These are phyloP conservation scores for Leptinotarsa juncta DNA, from an alignment of 2,888 invertebrate genomes.

Conservation along the genomic window DNA sequence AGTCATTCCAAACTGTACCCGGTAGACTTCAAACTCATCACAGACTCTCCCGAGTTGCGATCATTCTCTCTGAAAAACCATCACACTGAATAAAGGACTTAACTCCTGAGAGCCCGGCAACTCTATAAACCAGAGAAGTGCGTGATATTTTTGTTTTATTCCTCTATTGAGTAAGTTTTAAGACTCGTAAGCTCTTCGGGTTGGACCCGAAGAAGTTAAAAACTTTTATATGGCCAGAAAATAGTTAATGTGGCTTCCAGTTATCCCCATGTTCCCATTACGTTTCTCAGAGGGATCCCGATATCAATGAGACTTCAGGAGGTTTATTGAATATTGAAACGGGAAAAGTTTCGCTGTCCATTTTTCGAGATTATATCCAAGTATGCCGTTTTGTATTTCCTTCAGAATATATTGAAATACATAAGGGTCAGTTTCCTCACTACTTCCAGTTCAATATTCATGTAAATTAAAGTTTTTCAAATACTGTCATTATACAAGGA, in stretches of 20 bases:
- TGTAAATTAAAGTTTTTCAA: no score
- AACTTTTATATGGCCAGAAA: slow-evolving; percentile 14
- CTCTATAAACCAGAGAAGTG: not conserved
- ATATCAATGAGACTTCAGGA: slow-evolving; percentile 9
- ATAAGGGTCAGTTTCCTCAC: no score
- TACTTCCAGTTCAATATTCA: no score
- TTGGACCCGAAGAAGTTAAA: slow-evolving; percentile 9
- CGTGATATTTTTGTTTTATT: slow-evolving; percentile 18
- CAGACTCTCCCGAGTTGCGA: not conserved
- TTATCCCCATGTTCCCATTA: not conserved
- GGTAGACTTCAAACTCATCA: not conserved
- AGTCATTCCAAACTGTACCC: not conserved
- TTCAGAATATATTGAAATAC: not conserved
- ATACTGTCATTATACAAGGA: no score
- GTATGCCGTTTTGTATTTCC: not conserved
- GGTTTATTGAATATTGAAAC: slow-evolving; percentile 4
- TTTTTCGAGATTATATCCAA: not conserved
- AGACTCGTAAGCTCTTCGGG: slow-evolving; percentile 18
- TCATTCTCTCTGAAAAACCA: not conserved
- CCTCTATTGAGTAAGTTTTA: not conserved
- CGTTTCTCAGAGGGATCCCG: not conserved
- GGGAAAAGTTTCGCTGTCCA: not conserved
- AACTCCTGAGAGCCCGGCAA: not conserved
- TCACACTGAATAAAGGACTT: not conserved
- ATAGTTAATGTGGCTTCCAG: slow-evolving; percentile 13